phyloP scores from a whole-genome alignment of 2,113 vertebrate species.

The Paramormyrops kingsleyae region DNA sequence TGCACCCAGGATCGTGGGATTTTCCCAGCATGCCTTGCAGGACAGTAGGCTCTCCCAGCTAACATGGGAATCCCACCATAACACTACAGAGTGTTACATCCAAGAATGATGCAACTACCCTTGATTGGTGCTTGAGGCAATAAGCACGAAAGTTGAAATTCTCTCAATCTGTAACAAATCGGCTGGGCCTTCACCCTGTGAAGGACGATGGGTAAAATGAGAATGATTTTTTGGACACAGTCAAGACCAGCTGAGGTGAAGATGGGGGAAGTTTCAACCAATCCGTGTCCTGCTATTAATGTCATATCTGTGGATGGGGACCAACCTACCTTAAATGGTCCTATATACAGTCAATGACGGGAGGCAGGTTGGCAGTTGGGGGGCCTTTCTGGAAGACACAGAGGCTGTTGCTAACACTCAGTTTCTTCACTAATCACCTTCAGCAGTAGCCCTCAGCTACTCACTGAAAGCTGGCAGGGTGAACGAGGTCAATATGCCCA shows the following conservation, averaged over 20 bases:
- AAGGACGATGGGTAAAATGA: not conserved
- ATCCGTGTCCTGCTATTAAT: not conserved
- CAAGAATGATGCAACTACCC: not conserved
- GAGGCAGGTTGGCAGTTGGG: not conserved
- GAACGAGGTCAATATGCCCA: not conserved
- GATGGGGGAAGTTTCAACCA: not conserved
- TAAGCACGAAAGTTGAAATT: not conserved
- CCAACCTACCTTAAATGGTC: not conserved
- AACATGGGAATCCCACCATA: not conserved
- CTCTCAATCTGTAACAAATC: not conserved
- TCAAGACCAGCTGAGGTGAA: not conserved
- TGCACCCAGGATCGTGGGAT: not conserved
- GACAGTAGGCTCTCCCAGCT: not conserved
- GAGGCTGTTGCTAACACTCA: not conserved
- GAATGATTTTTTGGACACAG: not conserved
- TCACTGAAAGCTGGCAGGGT: not conserved
- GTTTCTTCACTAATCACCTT: not conserved
- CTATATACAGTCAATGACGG: not conserved
- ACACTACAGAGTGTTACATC: not conserved
- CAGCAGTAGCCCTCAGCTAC: not conserved
- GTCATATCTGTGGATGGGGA: not conserved
- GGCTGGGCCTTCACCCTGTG: not conserved
- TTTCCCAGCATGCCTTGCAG: not conserved
- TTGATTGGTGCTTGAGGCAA: not conserved
- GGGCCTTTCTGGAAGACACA: not conserved